phyloP scores from a whole-genome alignment of 2,888 invertebrate species.

The Pristionchus entomophagus region DNA sequence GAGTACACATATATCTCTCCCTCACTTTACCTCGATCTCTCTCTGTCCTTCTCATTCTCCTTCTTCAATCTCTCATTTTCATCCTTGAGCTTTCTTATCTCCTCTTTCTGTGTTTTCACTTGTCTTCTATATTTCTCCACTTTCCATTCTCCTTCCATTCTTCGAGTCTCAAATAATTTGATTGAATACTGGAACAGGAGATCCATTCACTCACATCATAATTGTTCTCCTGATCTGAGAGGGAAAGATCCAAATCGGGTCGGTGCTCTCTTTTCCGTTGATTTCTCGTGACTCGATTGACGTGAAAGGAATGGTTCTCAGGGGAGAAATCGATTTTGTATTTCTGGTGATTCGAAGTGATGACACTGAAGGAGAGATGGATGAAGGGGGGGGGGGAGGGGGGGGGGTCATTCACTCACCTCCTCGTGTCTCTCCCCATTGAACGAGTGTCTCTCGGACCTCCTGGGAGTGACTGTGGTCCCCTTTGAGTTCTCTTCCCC shows the following conservation, averaged over 20 bases:
- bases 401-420: not conserved
- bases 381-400: not conserved
- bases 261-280: not conserved
- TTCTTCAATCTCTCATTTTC: conserved; percentile 4
- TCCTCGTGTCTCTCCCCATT: not conserved
- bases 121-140: not conserved
- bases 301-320: not conserved
- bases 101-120: not conserved
- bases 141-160: not conserved
- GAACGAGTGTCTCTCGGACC: not conserved
- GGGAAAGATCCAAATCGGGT: not conserved
- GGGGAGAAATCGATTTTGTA: not conserved
- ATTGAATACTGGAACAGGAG: not conserved
- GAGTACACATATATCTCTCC: too few species aligned
- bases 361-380: not conserved
- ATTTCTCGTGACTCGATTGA: not conserved
- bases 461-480: not conserved
- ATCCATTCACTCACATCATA: not conserved
- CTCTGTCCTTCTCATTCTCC: too few species aligned
- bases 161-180: not conserved
- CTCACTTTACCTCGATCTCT: not conserved
- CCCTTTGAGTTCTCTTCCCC: not conserved
- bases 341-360: not conserved
- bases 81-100: not conserved
- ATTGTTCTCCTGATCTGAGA: conserved; percentile 24